These are phyloP conservation scores for Gadus macrocephalus DNA, from an alignment of 2,113 vertebrate species.

Conservation along the genomic window DNA sequence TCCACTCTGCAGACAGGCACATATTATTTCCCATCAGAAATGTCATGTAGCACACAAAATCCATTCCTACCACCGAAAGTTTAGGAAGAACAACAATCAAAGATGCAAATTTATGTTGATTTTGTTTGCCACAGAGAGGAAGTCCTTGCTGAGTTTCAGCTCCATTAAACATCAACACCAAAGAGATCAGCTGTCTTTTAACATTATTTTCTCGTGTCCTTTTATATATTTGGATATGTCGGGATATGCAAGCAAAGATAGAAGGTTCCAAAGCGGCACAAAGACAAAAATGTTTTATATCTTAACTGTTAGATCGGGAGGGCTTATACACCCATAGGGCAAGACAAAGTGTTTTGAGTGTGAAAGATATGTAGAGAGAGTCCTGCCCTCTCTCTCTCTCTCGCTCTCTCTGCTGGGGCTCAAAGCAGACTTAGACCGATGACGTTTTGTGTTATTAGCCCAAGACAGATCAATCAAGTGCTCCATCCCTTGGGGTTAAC, in stretches of 20 bases:
- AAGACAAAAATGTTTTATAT: constrained; percentile 1
- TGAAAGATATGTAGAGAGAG: too few species aligned
- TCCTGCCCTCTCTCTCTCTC: too few species aligned
- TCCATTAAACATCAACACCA: constrained; percentile 57
- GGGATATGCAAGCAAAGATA: too few species aligned
- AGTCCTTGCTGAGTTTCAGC: constrained; percentile 45
- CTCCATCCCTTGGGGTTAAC: too few species aligned
- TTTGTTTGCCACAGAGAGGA: constrained; percentile 45
- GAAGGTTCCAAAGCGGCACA: background rate
- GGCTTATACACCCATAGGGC: too few species aligned
- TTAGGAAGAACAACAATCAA: constrained; percentile 39
- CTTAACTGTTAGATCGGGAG: too few species aligned
- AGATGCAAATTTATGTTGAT: constrained; percentile 58
- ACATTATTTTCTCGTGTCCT: constrained; percentile 25
- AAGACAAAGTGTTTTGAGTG: too few species aligned
- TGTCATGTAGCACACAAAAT: constrained; percentile 34
- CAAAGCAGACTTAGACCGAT: background rate
- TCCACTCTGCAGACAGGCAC: constrained; percentile 28
- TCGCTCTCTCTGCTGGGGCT: too few species aligned
- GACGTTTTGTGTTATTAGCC: background rate
- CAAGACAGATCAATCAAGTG: background rate
- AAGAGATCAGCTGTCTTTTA: constrained; percentile 34
- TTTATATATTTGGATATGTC: constrained; percentile 17
- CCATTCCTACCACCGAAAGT: constrained; percentile 21
- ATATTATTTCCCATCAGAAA: constrained; percentile 46